A percentile compares a stretch with the other conserved stretches of the same genome.
These are phyloP conservation scores for Artemia sinica DNA, from an alignment of 2,888 invertebrate genomes.

Conservation along the genomic window DNA sequence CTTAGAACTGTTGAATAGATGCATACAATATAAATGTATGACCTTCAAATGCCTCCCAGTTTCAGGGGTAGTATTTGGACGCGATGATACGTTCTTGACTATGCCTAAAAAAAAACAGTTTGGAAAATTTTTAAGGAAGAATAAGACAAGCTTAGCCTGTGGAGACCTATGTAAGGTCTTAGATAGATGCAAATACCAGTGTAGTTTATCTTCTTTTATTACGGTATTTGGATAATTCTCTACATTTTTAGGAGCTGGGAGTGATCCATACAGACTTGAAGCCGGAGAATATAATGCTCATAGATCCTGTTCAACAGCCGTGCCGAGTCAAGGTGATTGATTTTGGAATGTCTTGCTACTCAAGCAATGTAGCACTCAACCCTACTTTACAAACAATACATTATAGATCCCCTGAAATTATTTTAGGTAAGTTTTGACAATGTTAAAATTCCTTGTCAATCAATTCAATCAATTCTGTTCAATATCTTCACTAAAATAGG, in stretches of 20 bases:
- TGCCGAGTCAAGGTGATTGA: slow-evolving; percentile 99
- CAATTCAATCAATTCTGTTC: neutral
- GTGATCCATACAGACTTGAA: slow-evolving; percentile 98
- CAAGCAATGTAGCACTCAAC: slow-evolving; percentile 97
- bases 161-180: no score
- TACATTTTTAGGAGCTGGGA: slow-evolving; percentile 64
- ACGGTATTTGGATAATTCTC: no score
- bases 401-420: slow-evolving; percentile 92
- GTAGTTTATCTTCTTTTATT: no score
- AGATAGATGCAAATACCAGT: no score
- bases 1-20: no score
- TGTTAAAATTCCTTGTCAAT: neutral
- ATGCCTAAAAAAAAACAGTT: no score
- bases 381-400: slow-evolving; percentile 98
- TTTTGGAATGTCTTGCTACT: slow-evolving; percentile 97
- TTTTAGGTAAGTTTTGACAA: slow-evolving; percentile 42
- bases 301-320: slow-evolving; percentile 91
- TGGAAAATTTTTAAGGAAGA: slow-evolving; percentile 4
- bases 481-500: no score
- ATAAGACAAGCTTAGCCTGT: no score
- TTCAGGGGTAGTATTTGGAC: no score
- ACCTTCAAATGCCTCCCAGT: no score
- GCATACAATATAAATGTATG: no score
- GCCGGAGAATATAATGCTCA: slow-evolving; percentile 99
- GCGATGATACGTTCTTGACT: no score